These are phyloP conservation scores for Dioctria linearis DNA, from an alignment of 2,888 invertebrate genomes.

Conservation along the genomic window DNA sequence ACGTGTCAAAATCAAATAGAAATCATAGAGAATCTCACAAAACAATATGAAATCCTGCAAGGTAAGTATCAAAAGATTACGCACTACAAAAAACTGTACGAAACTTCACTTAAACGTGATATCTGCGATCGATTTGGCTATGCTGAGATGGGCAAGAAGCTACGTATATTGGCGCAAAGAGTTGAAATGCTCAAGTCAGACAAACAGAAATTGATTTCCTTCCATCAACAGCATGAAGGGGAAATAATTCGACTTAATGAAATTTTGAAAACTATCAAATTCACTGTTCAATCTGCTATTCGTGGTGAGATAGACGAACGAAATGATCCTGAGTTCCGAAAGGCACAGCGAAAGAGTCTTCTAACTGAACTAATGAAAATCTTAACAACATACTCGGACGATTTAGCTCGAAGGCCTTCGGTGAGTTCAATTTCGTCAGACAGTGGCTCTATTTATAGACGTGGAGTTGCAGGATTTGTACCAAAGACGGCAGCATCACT, in stretches of 20 bases:
- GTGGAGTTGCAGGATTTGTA: conserved; percentile 79
- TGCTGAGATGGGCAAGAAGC: conserved; percentile 71
- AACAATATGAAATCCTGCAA: conserved; percentile 74
- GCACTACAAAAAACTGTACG: conserved; percentile 69
- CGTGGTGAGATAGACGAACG: conserved; percentile 65
- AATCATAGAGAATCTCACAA: conserved; percentile 77
- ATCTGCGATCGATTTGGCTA: conserved; percentile 69
- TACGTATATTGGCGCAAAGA: conserved; percentile 70
- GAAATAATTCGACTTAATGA: conserved; percentile 72
- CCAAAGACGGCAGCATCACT: conserved; percentile 71
- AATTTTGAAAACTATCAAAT: conserved; percentile 77
- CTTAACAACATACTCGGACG: conserved; percentile 64
- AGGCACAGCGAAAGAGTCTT: conserved; percentile 74
- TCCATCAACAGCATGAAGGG: conserved; percentile 73
- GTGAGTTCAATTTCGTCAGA: conserved; percentile 65
- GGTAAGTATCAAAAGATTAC: conserved; percentile 70
- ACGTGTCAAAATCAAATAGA: conserved; percentile 74
- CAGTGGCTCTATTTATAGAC: conserved; percentile 73
- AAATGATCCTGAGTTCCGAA: conserved; percentile 71
- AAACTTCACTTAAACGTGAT: conserved; percentile 69
- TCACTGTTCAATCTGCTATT: conserved; percentile 75
- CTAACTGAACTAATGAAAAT: conserved; percentile 72
- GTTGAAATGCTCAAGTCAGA: conserved; percentile 65
- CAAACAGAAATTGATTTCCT: conserved; percentile 63
- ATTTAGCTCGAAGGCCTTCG: conserved; percentile 66